Evolutionary conservation across 2,888 invertebrate species (phyloP).

Genomic region (Pyrgus malvae): DNA sequence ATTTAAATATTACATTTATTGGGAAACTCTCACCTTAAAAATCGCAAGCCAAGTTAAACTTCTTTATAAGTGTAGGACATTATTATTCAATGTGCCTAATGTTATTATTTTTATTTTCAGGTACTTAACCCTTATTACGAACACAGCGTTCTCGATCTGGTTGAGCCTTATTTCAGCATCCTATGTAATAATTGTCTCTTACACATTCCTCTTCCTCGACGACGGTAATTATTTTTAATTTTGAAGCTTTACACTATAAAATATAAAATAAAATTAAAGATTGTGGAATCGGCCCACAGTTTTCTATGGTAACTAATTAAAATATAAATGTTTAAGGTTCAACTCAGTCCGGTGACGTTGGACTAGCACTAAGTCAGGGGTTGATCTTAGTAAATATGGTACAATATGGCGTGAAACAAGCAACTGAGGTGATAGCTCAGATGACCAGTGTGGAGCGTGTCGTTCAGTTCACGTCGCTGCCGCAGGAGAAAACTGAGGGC

Average conservation of each 20-base stretch:
- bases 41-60: too few relatives aligned
- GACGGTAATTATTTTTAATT: conserved; percentile 66
- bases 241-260: too few relatives aligned
- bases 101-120: conserved; percentile 56
- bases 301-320: too few relatives aligned
- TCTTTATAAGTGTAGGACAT: too few relatives aligned
- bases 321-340: conserved; percentile 55
- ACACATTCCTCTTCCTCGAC: conserved; percentile 83
- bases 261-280: too few relatives aligned
- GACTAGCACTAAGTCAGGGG: conserved; percentile 87
- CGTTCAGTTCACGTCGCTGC: conserved; percentile 88
- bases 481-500: conserved; percentile 86
- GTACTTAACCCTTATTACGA: conserved; percentile 82
- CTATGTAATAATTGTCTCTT: conserved; percentile 83
- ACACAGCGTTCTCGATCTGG: conserved; percentile 85
- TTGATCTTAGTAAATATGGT: conserved; percentile 90
- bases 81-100: too few relatives aligned
- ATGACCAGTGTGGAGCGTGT: conserved; percentile 93
- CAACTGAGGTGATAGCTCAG: conserved; percentile 88
- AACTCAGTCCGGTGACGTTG: conserved; percentile 85
- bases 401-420: conserved; percentile 90
- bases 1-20: too few relatives aligned
- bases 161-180: conserved; percentile 84
- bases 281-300: too few relatives aligned
- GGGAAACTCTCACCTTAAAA: too few relatives aligned